Conservation (phyloP, 2,797 vertebrate genomes). For the Aselliscus stoliczkanus region DNA sequence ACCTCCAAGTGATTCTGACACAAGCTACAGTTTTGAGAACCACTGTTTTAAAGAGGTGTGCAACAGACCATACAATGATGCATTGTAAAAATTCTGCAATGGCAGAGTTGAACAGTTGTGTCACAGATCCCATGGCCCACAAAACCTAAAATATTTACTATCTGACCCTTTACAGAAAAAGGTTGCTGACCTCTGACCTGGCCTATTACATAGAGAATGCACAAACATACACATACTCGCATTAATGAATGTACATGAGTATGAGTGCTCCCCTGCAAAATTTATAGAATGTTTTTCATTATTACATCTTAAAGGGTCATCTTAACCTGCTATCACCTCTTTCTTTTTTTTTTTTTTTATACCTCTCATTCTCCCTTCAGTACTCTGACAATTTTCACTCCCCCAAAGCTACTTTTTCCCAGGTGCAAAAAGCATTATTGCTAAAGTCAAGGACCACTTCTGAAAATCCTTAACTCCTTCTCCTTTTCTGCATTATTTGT, state of each 20-base stretch:
- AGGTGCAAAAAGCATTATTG: neutral
- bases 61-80: neutral
- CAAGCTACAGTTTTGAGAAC: neutral
- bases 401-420: neutral
- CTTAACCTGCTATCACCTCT: neutral
- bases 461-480: neutral
- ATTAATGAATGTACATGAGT: neutral
- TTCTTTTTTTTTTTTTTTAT: neutral
- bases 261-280: neutral
- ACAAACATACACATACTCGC: neutral
- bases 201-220: accelerated
- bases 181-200: neutral
- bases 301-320: neutral
- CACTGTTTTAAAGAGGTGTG: neutral
- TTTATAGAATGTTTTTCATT: neutral
- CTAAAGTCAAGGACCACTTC: neutral
- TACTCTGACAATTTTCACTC: neutral
- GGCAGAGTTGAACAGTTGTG: neutral
- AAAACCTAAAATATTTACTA: neutral
- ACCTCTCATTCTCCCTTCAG: neutral
- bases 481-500: neutral
- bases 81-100: neutral
- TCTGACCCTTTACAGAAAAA: neutral
- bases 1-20: neutral
- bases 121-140: neutral